phyloP scores from a whole-genome alignment of 92 coral and sea anemone species.

The Plumapathes pennacea region DNA sequence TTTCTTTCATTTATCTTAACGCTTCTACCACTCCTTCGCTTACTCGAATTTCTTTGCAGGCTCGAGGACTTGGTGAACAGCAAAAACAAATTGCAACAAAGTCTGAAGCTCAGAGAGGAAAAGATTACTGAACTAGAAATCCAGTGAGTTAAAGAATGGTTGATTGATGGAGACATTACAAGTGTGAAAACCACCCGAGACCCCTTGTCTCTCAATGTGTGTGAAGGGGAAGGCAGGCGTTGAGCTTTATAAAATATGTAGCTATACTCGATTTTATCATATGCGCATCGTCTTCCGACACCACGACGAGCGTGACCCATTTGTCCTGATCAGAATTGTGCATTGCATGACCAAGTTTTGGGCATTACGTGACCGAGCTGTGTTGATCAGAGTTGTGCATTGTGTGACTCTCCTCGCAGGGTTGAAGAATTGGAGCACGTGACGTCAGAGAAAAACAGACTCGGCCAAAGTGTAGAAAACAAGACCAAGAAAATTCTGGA shows the following conservation, averaged over 20 bases:
- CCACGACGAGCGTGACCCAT: no score
- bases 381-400: no score
- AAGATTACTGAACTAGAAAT: slow-evolving; percentile 77
- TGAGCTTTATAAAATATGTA: neutral
- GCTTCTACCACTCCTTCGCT: no score
- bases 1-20: no score
- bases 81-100: slow-evolving; percentile 77
- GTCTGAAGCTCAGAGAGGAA: slow-evolving; percentile 72
- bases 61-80: slow-evolving; percentile 80
- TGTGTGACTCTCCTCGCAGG: slow-evolving; percentile 47
- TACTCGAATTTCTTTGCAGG: slow-evolving; percentile 48
- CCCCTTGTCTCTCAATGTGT: no score
- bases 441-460: slow-evolving; percentile 71
- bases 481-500: slow-evolving; percentile 72
- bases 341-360: no score
- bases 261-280: no score
- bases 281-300: no score
- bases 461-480: slow-evolving; percentile 75
- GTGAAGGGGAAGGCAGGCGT: neutral
- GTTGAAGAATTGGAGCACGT: slow-evolving; percentile 67
- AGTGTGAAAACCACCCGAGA: neutral
- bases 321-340: no score
- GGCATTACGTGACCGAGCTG: no score
- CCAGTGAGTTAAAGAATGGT: slow-evolving; percentile 42
- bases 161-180: neutral